A percentile compares a stretch with the other conserved stretches of the same genome.
Conservation (phyloP, 2,888 invertebrate species). For the Trachelus troglodyta region DNA sequence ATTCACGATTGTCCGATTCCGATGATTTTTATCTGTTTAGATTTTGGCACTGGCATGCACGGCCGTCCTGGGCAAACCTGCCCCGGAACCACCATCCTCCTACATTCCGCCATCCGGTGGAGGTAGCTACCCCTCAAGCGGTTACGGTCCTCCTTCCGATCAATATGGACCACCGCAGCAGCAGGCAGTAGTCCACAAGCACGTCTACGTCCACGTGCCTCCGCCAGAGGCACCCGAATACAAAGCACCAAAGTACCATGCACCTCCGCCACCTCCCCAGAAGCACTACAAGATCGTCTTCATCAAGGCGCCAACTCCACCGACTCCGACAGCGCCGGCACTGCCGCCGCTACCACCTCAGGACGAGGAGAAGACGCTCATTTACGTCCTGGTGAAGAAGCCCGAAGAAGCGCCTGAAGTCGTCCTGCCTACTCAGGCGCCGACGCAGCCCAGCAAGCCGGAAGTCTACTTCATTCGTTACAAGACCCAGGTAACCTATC, state of each 20-base stretch:
- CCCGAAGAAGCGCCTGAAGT: slow-evolving; percentile 86
- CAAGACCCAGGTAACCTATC: slow-evolving; percentile 77
- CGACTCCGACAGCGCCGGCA: slow-evolving; percentile 67
- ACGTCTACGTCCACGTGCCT: slow-evolving; percentile 91
- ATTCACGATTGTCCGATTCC: neutral
- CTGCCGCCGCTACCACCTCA: slow-evolving; percentile 75
- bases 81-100: slow-evolving; percentile 70
- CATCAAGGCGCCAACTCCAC: slow-evolving; percentile 76
- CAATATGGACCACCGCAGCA: slow-evolving; percentile 80
- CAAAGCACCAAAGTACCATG: slow-evolving; percentile 73
- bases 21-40: slow-evolving; percentile 3
- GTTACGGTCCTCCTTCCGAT: slow-evolving; percentile 70
- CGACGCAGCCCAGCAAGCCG: slow-evolving; percentile 89
- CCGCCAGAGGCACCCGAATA: slow-evolving; percentile 85
- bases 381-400: slow-evolving; percentile 90
- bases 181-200: slow-evolving; percentile 86
- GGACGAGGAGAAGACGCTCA: slow-evolving; percentile 89
- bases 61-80: slow-evolving; percentile 58
- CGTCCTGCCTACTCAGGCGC: slow-evolving; percentile 81
- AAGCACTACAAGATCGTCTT: slow-evolving; percentile 89
- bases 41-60: slow-evolving; percentile 14
- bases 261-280: slow-evolving; percentile 71
- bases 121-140: slow-evolving; percentile 48
- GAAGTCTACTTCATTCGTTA: slow-evolving; percentile 93
- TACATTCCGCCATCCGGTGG: slow-evolving; percentile 66